phyloP scores from a whole-genome alignment of 2,797 vertebrate genomes.

The Lophotriccus pileatus region DNA sequence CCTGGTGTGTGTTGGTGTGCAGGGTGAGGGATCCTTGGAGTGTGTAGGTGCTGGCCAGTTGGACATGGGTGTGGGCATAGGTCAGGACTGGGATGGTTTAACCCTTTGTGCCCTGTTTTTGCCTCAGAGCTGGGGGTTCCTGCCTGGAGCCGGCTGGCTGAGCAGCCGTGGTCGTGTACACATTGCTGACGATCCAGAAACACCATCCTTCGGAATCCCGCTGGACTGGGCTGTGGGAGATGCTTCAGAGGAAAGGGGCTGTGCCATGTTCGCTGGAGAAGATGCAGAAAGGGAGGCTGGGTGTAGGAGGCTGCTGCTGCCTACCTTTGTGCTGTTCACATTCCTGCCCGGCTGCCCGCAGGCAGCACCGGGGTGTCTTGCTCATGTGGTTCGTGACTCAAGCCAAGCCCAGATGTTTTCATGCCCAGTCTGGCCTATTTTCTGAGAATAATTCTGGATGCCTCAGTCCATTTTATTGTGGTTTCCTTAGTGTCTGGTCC shows the following conservation, averaged over 20 bases:
- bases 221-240: background rate
- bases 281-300: background rate
- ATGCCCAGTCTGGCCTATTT: constrained; percentile 47
- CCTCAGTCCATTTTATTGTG: constrained; percentile 51
- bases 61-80: rapidly evolving
- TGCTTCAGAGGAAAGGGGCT: background rate
- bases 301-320: background rate
- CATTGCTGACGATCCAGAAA: background rate
- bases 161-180: background rate
- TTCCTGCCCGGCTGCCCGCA: background rate
- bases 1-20: background rate
- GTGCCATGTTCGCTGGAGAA: background rate
- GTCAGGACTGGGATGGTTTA: background rate
- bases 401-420: constrained; percentile 56
- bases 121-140: rapidly evolving
- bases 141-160: background rate
- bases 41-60: rapidly evolving
- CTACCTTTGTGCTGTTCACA: constrained; percentile 3
- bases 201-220: background rate
- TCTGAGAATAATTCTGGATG: constrained; percentile 30
- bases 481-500: constrained; percentile 38
- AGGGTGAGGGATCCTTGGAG: background rate
- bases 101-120: background rate
- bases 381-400: constrained; percentile 30
- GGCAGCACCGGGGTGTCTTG: background rate